A percentile compares a stretch with the other conserved stretches of the same genome.
Conservation (phyloP, 30 jellyfish, hydroid and myxozoan species). For the Hydra vulgaris region DNA sequence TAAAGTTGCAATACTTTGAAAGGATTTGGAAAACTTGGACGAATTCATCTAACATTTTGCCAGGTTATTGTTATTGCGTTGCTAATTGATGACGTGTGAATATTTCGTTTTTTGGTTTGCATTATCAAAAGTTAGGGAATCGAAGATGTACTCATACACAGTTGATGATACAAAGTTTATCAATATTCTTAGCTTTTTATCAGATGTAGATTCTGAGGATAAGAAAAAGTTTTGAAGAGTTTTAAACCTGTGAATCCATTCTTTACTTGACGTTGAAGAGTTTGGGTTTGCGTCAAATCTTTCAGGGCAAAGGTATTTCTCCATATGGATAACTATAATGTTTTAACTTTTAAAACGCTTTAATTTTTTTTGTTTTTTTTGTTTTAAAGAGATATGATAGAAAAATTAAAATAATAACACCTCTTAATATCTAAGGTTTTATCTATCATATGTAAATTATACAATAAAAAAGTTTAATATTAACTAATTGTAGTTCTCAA, state of each 20-base stretch:
- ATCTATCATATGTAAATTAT: too few relatives aligned
- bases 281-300: neutral
- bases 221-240: neutral
- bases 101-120: conserved; percentile 51
- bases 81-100: conserved; percentile 46
- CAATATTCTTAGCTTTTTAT: conserved; percentile 31
- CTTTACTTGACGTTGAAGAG: neutral
- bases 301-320: neutral
- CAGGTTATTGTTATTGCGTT: conserved; percentile 28
- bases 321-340: neutral
- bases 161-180: conserved; percentile 19
- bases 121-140: conserved; percentile 24
- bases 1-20: conserved; percentile 49
- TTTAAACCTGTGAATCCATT: neutral
- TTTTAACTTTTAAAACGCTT: neutral
- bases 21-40: conserved; percentile 42
- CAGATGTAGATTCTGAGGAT: conserved; percentile 20
- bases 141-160: conserved; percentile 28
- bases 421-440: neutral
- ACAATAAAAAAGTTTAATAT: neutral
- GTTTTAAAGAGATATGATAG: neutral
- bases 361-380: too few relatives aligned
- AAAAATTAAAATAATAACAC: neutral
- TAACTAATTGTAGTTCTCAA: too few relatives aligned
- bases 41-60: conserved; percentile 42